A percentile compares a stretch with the other conserved stretches of the same genome.
Conservation (phyloP, 2,888 invertebrate genomes). For the Eilema depressum region DNA sequence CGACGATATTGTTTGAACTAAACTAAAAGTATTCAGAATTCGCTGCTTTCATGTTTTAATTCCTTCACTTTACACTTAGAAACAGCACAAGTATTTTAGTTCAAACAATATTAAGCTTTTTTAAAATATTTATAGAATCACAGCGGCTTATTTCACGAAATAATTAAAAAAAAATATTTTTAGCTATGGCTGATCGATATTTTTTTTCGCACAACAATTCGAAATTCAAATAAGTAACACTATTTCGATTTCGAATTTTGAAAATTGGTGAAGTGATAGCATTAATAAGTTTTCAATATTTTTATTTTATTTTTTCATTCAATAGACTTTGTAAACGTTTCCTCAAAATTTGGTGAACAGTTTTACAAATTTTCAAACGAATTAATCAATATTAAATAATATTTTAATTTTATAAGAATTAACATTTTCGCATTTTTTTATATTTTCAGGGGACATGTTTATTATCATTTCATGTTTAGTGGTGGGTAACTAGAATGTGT, state of each 20-base stretch:
- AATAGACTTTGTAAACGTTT: background rate
- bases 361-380: too few relatives aligned
- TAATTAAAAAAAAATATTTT: background rate
- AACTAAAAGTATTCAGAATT: background rate
- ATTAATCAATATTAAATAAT: too few relatives aligned
- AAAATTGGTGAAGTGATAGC: background rate
- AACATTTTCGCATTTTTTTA: too few relatives aligned
- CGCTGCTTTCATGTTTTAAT: background rate
- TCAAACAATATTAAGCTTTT: conserved; percentile 3
- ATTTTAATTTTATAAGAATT: too few relatives aligned
- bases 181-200: conserved; percentile 13
- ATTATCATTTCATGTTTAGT: too few relatives aligned
- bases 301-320: too few relatives aligned
- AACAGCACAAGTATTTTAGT: conserved; percentile 17
- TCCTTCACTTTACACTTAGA: background rate
- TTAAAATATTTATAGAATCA: conserved; percentile 5
- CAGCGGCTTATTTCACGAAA: conserved; percentile 23
- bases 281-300: too few relatives aligned
- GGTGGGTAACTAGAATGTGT: too few relatives aligned
- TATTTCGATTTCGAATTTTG: conserved; percentile 1
- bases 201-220: background rate
- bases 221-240: background rate
- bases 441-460: too few relatives aligned
- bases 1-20: background rate
- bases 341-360: too few relatives aligned